Conservation (phyloP, 2,888 invertebrate genomes). For the Linnaemya tessellans region DNA sequence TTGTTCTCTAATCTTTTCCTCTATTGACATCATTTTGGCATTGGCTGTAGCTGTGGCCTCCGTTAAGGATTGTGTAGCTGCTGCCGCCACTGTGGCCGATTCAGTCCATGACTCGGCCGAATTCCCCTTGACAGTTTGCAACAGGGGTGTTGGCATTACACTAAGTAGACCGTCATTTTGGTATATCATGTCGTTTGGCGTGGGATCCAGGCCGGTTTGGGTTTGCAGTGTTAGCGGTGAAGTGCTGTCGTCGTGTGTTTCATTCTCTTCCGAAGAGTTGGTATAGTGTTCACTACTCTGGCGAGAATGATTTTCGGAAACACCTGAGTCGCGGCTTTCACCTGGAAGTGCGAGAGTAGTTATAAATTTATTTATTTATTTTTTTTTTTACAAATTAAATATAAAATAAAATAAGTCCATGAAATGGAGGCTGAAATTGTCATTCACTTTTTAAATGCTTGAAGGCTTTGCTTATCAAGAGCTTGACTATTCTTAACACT, state of each 20-base stretch:
- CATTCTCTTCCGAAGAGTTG: slow-evolving; percentile 88
- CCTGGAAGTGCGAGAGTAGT: slow-evolving; percentile 80
- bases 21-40: slow-evolving; percentile 86
- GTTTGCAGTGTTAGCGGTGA: slow-evolving; percentile 75
- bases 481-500: no score
- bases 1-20: slow-evolving; percentile 87
- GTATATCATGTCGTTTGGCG: slow-evolving; percentile 76
- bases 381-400: no score
- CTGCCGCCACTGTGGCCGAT: slow-evolving; percentile 80
- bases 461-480: no score
- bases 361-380: no score
- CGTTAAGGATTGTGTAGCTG: slow-evolving; percentile 83
- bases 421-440: no score
- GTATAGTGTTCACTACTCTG: slow-evolving; percentile 92
- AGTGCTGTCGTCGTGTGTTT: slow-evolving; percentile 85
- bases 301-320: slow-evolving; percentile 89
- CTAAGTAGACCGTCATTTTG: slow-evolving; percentile 77
- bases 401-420: no score
- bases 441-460: no score
- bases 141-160: slow-evolving; percentile 78
- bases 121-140: slow-evolving; percentile 80
- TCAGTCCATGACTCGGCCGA: slow-evolving; percentile 81
- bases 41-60: slow-evolving; percentile 82
- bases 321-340: slow-evolving; percentile 91
- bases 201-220: slow-evolving; percentile 59